Base-by-base conservation (phyloP, 2,797 vertebrate species). In the Poecilia gillii region DNA sequence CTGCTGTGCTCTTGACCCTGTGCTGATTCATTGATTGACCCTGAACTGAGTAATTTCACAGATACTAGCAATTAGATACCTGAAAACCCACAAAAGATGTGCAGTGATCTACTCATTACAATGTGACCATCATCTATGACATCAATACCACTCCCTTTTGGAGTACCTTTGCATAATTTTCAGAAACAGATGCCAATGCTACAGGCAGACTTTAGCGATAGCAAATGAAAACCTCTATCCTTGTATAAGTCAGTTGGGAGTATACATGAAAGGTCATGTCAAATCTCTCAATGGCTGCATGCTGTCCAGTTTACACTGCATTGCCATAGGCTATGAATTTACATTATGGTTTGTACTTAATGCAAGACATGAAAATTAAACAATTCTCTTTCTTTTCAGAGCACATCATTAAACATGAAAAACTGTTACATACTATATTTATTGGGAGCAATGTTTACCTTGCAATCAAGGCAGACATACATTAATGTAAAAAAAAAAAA, bases 271-370 rank as follows among this genome's bases (percentile, higher is more conserved):
- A 59, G 28, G 57, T 59, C 28, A 59, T 31, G 57, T 59, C 57
- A 59, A 59, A 59, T 59, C 28, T 57, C n/a, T 59, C 57, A 59
- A 31, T 59, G 55, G n/a, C n/a, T 62, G 59, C 14, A 64, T 64
- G 28, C 13, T 33, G 8, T 64, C 59, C 59, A 20, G 59, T 33
- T 64, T 64, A 18, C 31, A 8, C 5, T 33, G 2, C 14, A 33
- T 62, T 33, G 31, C 28, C 31, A 31, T 33, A 62, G 31, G 20
- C 13, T 31, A 33, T 16, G 7, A 62, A 62, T 16, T 33, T 14
- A 62, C 13, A 33, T 62, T 23, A 62, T 62, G 55, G 33, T 62
- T 33, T 33, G 31, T 62, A 33, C 14, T 62, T 62, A 16, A 33
- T 33, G 59, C 12, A 28, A 57, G 25, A 57, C n/a, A 57, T 28